These are phyloP conservation scores for Luperina nickerlii DNA, from an alignment of 2,888 invertebrate species.

Conservation along the genomic window DNA sequence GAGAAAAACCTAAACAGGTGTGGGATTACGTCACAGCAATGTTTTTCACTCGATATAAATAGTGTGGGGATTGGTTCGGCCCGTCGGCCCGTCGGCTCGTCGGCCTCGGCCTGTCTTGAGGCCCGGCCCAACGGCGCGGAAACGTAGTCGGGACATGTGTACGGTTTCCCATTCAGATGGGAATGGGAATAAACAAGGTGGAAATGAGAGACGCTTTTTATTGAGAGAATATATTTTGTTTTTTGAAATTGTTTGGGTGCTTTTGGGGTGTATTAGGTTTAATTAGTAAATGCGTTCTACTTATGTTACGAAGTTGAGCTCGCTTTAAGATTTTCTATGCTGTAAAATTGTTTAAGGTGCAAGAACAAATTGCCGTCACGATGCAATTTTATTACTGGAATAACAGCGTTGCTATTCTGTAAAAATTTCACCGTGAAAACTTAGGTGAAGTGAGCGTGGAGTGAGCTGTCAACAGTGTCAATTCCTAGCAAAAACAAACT, in stretches of 20 bases:
- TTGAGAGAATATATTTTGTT: constrained; percentile 35
- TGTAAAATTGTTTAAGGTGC: not conserved
- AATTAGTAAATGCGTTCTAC: not conserved
- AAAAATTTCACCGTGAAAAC: no score
- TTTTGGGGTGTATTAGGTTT: not conserved
- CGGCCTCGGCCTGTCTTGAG: constrained; percentile 46
- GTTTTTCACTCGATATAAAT: constrained; percentile 67
- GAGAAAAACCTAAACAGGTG: constrained; percentile 52
- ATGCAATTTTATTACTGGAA: no score
- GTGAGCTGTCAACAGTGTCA: no score
- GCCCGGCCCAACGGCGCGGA: constrained; percentile 60
- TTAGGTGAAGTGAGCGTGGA: no score
- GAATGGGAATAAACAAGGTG: constrained; percentile 62
- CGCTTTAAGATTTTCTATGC: not conserved
- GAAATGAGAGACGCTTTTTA: constrained; percentile 56
- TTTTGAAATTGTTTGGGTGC: constrained; percentile 9
- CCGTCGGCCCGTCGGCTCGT: constrained; percentile 46
- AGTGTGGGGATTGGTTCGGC: constrained; percentile 61
- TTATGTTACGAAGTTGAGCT: not conserved
- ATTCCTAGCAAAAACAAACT: no score
- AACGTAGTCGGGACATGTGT: constrained; percentile 66
- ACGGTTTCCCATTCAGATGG: constrained; percentile 64
- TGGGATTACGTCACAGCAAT: constrained; percentile 60
- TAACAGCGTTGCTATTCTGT: no score
- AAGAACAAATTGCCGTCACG: not conserved